A percentile compares a stretch with the other conserved stretches of the same genome.
These are phyloP conservation scores for Datnioides undecimradiatus DNA, from an alignment of 2,113 vertebrate species.

Conservation along the genomic window DNA sequence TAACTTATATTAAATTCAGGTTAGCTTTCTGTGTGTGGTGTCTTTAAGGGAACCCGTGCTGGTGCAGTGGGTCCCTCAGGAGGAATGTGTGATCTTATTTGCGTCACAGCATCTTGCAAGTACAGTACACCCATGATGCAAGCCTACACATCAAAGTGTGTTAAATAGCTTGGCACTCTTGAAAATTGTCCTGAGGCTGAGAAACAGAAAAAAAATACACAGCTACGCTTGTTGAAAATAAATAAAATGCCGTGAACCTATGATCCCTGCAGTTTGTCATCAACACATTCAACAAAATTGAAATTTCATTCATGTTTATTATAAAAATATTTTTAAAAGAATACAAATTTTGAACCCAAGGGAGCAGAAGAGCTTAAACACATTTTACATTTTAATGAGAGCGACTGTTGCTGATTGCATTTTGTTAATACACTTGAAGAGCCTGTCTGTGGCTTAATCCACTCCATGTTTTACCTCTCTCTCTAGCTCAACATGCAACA, in stretches of 20 bases:
- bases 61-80: constrained; percentile 47
- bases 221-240: neutral
- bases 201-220: constrained; percentile 15
- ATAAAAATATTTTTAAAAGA: neutral
- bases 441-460: constrained; percentile 8
- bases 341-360: neutral
- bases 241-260: neutral
- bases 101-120: constrained; percentile 54
- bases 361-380: neutral
- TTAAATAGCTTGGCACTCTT: constrained; percentile 1
- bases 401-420: neutral
- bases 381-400: neutral
- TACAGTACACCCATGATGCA: constrained; percentile 26
- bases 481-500: constrained; percentile 77
- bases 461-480: constrained; percentile 57
- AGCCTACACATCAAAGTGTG: constrained; percentile 44
- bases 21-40: constrained; percentile 8
- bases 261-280: neutral
- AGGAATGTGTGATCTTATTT: constrained; percentile 53
- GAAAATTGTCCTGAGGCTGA: constrained; percentile 2
- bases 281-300: neutral
- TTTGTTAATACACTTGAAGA: too few relatives aligned
- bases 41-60: constrained; percentile 46
- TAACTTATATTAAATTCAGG: neutral
- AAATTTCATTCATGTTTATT: neutral